Evolutionary conservation across 2,888 invertebrate genomes (phyloP).

Genomic region (Galerucella nymphaeae): DNA sequence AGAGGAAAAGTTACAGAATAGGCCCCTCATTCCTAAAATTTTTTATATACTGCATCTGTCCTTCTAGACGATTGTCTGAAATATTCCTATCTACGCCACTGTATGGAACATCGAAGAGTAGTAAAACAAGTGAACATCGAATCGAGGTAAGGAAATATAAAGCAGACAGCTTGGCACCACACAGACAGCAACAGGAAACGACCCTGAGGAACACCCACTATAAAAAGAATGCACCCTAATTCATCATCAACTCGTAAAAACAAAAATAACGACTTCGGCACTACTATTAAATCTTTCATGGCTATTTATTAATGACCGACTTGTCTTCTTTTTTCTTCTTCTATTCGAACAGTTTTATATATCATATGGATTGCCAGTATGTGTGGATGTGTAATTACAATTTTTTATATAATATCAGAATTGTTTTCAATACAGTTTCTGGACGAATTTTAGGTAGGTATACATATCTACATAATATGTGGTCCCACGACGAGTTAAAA

Average conservation of each 20-base stretch:
- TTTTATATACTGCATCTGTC: not conserved
- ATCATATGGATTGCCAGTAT: not conserved
- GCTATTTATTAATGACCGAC: constrained; percentile 43
- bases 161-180: constrained; percentile 62
- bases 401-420: too few relatives aligned
- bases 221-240: constrained; percentile 54
- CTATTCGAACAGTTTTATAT: not conserved
- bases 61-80: not conserved
- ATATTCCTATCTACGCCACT: not conserved
- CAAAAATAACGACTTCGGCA: constrained; percentile 48
- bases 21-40: too few relatives aligned
- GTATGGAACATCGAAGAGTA: not conserved
- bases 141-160: constrained; percentile 2
- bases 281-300: constrained; percentile 47
- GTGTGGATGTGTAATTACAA: too few relatives aligned
- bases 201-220: constrained; percentile 51
- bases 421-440: too few relatives aligned
- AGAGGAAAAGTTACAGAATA: too few relatives aligned
- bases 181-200: constrained; percentile 59
- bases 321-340: not conserved
- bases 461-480: too few relatives aligned
- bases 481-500: too few relatives aligned
- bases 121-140: constrained; percentile 14
- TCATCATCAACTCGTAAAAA: constrained; percentile 57
- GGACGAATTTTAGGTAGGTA: too few relatives aligned